Evolutionary conservation across 2,797 vertebrate genomes (phyloP).

Genomic region (Sebastes matsubarae): DNA sequence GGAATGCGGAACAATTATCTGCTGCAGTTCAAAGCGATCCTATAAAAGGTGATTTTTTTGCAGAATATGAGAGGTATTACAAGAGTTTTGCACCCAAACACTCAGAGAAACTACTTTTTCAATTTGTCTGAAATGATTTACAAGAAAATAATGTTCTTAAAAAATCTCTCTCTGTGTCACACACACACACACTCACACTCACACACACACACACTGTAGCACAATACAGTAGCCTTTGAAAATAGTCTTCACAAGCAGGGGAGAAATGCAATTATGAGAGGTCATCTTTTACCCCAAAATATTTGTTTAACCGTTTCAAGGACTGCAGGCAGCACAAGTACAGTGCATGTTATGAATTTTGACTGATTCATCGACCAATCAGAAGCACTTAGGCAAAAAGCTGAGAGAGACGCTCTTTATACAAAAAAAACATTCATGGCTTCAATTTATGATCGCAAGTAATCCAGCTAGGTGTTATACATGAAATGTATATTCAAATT

Average conservation of each 20-base stretch:
- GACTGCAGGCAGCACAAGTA: constrained; percentile 28
- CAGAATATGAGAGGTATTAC: constrained; percentile 17
- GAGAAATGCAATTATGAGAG: constrained; percentile 49
- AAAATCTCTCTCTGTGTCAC: constrained; percentile 22
- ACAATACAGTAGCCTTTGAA: constrained; percentile 46
- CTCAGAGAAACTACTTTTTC: constrained; percentile 22
- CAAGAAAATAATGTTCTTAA: constrained; percentile 39
- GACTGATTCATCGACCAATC: constrained; percentile 28
- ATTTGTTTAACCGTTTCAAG: constrained; percentile 55
- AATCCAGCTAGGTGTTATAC: constrained; percentile 24
- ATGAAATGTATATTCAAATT: constrained; percentile 20
- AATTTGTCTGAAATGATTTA: constrained; percentile 45
- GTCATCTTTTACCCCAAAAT: constrained; percentile 44
- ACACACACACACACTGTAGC: constrained; percentile 4
- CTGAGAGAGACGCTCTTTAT: background rate
- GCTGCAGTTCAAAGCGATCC: constrained; percentile 16
- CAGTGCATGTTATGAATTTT: constrained; percentile 35
- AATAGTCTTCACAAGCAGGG: constrained; percentile 28
- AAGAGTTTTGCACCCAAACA: constrained; percentile 12
- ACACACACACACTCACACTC: constrained; percentile 14
- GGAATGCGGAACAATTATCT: constrained; percentile 28
- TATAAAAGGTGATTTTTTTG: constrained; percentile 31
- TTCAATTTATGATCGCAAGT: constrained; percentile 36
- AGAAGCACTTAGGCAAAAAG: background rate
- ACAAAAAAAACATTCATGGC: constrained; percentile 31